Evolutionary conservation across 2,797 vertebrate genomes (phyloP), one percentile per base, ranked within the genome.

Genomic region (Hemibagrus guttatus): DNA sequence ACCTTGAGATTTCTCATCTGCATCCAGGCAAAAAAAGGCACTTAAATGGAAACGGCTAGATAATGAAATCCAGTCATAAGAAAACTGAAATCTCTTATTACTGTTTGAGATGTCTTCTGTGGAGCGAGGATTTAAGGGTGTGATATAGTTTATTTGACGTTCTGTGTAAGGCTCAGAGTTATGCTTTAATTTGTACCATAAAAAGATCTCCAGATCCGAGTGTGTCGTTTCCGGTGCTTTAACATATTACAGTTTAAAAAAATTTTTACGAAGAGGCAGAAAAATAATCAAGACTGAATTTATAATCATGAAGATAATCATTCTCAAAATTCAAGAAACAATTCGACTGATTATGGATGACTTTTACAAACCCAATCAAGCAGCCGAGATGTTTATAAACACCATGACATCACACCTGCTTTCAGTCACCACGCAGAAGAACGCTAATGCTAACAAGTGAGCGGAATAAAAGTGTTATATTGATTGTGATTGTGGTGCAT

Each of bases 1-100:
- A 84, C 59, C 69, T 87, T n/a, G 66, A 87, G 85, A 84, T 87
- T 81, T 71, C 85, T 90, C 88, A 85, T 85, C 84, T 89, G 88
- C 86, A 90, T 86, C 79, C 81, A 88, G 83, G 89, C 89, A 89
- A 87, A 89, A 52, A 26, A 88, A 89, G 68, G 87, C 87, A 91
- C 90, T 88, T 88, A 91, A 88, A 81, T 86, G 74, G 71, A 87
- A 84, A 90, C 80, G 78, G 84, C 76, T 78, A 84, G 88, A 90
- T 86, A 87, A 79, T 42, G 59, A 86, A 89, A 86, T 69, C 63
- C 71, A 88, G 87, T 4, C 64, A 81, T 82, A 68, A 59, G 83
- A 84, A 4, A 39, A 61, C 59, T 71, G 80, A 81, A 87, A 89
- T 81, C 83, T 28, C 54, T 76, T 84, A 81, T 80, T 87, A 87